These are phyloP conservation scores for Microctonus brassicae DNA, from an alignment of 2,888 invertebrate genomes.

Conservation along the genomic window DNA sequence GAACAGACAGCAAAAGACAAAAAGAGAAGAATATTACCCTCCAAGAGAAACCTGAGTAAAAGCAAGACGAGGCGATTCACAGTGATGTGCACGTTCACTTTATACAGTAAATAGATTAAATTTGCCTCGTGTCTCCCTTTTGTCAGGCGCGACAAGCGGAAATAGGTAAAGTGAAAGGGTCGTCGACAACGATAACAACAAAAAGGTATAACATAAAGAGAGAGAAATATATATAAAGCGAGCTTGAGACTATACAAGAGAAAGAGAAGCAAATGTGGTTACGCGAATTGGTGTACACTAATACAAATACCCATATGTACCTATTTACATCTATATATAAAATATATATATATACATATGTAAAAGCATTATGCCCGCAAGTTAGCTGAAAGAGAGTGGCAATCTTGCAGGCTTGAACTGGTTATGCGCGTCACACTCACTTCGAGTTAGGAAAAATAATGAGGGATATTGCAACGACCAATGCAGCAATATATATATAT, in stretches of 20 bases:
- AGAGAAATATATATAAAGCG: neutral
- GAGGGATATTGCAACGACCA: neutral
- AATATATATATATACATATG: too few species aligned
- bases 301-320: too few species aligned
- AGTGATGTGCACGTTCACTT: constrained; percentile 37
- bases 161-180: constrained; percentile 40
- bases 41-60: constrained; percentile 21
- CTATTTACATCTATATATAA: too few species aligned
- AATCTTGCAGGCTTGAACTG: neutral
- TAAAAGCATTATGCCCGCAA: neutral
- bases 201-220: neutral
- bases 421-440: neutral
- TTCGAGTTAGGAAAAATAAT: constrained; percentile 35
- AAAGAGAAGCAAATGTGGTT: neutral
- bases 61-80: constrained; percentile 11
- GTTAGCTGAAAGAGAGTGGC: constrained; percentile 3
- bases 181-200: neutral
- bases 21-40: neutral
- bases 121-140: constrained; percentile 56
- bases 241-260: too few species aligned
- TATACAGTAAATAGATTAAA: constrained; percentile 61
- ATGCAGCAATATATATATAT: neutral
- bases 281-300: too few species aligned
- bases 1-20: neutral
- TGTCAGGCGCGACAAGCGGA: constrained; percentile 49